These are phyloP conservation scores for Axea sp. DNA, from an alignment of 2,888 invertebrate genomes.

Conservation along the genomic window DNA sequence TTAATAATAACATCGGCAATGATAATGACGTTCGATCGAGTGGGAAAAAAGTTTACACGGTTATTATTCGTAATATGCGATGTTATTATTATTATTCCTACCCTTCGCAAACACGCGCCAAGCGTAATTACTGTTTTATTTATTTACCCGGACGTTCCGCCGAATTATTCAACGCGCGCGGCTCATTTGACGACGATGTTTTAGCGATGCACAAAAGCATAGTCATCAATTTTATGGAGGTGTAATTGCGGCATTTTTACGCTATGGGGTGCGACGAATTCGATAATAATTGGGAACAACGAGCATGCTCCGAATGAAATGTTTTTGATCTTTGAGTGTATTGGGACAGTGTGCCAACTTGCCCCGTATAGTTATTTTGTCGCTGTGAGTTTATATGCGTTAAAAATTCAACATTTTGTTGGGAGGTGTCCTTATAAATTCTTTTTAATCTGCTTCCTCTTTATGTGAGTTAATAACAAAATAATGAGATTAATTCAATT, in stretches of 20 bases:
- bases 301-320: too few relatives aligned
- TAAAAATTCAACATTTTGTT: too few relatives aligned
- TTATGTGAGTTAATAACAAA: too few relatives aligned
- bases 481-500: too few relatives aligned
- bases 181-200: conserved; percentile 18
- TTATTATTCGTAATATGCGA: background rate
- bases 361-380: too few relatives aligned
- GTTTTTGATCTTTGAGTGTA: too few relatives aligned
- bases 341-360: too few relatives aligned
- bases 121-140: conserved; percentile 53
- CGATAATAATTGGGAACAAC: conserved; percentile 5
- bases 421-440: too few relatives aligned
- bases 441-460: too few relatives aligned
- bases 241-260: conserved; percentile 22
- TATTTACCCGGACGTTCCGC: conserved; percentile 37
- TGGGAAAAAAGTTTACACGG: conserved; percentile 4
- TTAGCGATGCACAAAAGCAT: conserved; percentile 19
- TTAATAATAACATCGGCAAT: conserved; percentile 33
- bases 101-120: conserved; percentile 23
- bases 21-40: conserved; percentile 23
- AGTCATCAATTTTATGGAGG: conserved; percentile 34
- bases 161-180: conserved; percentile 45
- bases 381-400: too few relatives aligned
- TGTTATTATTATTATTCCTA: conserved; percentile 11
- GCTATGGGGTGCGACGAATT: background rate